These are phyloP conservation scores for Tineola bisselliella DNA, from an alignment of 2,888 invertebrate species.

Conservation along the genomic window DNA sequence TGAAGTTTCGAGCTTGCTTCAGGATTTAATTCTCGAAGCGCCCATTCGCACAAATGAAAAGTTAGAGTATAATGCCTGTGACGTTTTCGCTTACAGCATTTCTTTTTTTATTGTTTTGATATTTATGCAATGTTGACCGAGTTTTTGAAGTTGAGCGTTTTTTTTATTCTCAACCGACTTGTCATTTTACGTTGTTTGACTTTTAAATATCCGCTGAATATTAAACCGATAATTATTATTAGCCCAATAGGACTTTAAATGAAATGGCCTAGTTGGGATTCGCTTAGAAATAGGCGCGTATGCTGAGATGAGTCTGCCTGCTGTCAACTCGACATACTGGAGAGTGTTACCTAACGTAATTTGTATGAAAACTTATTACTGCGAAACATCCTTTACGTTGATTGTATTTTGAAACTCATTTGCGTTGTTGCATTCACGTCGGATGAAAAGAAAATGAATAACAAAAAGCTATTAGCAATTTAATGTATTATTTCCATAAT, in stretches of 20 bases:
- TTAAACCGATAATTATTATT: too few species aligned
- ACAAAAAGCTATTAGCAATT: constrained; percentile 41
- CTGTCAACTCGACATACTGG: too few species aligned
- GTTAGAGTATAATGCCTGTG: background rate
- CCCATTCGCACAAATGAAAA: constrained; percentile 9
- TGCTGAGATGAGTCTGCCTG: too few species aligned
- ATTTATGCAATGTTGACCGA: background rate
- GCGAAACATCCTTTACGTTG: too few species aligned
- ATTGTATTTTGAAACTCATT: too few species aligned
- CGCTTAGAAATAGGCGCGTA: too few species aligned
- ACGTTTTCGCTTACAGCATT: constrained; percentile 1
- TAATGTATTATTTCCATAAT: constrained; percentile 53
- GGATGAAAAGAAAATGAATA: background rate
- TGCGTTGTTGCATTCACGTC: too few species aligned
- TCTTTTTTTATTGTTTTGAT: constrained; percentile 4
- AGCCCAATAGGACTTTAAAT: too few species aligned
- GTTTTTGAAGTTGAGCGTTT: background rate
- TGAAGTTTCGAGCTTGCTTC: background rate
- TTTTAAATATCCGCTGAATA: too few species aligned
- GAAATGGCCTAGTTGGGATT: too few species aligned
- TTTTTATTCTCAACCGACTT: background rate
- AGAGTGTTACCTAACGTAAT: too few species aligned
- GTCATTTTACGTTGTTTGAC: background rate
- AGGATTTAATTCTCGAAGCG: constrained; percentile 11
- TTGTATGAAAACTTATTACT: too few species aligned